Evolutionary conservation across 2,888 invertebrate species (phyloP).

Genomic region (Clanis bilineata): DNA sequence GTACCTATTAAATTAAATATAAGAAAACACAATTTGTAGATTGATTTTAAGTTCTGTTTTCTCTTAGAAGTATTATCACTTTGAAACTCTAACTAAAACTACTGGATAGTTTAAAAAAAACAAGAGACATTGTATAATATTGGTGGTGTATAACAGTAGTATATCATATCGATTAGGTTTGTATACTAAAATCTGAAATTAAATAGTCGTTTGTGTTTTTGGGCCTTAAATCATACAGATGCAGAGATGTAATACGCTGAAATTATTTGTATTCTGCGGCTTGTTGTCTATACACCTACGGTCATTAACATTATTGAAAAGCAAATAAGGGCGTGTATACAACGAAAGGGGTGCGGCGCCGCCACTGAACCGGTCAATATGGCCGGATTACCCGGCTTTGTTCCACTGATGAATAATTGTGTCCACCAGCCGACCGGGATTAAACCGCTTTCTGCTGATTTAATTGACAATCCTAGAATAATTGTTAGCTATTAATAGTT

Average conservation of each 20-base stretch:
- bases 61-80: too few species aligned
- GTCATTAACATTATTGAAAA: constrained; percentile 58
- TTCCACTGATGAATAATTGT: constrained; percentile 78
- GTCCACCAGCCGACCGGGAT: constrained; percentile 72
- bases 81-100: too few species aligned
- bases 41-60: too few species aligned
- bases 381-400: constrained; percentile 72
- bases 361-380: constrained; percentile 67
- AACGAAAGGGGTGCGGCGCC: constrained; percentile 41
- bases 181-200: too few species aligned
- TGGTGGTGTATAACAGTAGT: too few species aligned
- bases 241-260: constrained; percentile 5
- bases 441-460: constrained; percentile 75
- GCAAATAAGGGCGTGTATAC: constrained; percentile 52
- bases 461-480: constrained; percentile 75
- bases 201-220: too few species aligned
- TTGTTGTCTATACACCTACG: constrained; percentile 30
- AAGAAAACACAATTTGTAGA: too few species aligned
- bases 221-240: too few species aligned
- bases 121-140: too few species aligned
- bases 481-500: constrained; percentile 71
- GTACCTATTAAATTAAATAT: too few species aligned
- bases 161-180: too few species aligned
- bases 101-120: too few species aligned
- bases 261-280: constrained; percentile 12